These are phyloP conservation scores for Cercopithecus diana DNA, from an alignment of 2,797 vertebrate genomes.

Conservation along the genomic window DNA sequence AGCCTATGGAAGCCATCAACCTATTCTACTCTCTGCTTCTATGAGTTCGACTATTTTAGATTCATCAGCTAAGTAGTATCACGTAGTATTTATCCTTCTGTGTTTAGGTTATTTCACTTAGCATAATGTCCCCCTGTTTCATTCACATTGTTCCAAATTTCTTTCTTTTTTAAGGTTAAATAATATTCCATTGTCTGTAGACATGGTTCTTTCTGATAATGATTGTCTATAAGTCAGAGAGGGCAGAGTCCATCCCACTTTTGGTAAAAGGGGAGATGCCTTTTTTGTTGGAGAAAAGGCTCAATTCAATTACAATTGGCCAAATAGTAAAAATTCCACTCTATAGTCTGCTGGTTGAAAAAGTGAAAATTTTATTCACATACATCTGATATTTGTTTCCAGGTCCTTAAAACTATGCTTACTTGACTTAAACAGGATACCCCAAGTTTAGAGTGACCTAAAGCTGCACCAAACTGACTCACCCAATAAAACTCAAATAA, in stretches of 20 bases:
- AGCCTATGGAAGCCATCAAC: background rate
- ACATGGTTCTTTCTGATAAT: background rate
- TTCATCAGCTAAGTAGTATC: background rate
- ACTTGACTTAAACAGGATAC: constrained; percentile 93
- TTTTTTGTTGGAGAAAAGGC: background rate
- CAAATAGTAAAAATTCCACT: background rate
- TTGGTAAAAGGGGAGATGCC: background rate
- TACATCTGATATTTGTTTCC: constrained; percentile 77
- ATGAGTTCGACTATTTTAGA: background rate
- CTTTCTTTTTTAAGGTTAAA: background rate
- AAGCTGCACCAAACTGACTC: background rate
- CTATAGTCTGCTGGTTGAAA: constrained; percentile 60
- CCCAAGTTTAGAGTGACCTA: constrained; percentile 78
- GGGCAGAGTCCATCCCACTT: background rate
- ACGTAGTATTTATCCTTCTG: background rate
- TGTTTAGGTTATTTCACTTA: background rate
- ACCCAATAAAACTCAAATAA: constrained; percentile 16
- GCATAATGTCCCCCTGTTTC: background rate
- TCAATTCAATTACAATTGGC: background rate
- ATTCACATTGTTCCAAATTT: background rate
- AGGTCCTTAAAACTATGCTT: constrained; percentile 79
- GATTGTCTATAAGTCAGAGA: background rate
- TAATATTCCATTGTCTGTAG: background rate
- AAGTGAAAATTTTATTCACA: constrained; percentile 64
- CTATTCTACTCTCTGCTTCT: background rate